These are phyloP conservation scores for Ceuthmochares aereus DNA, from an alignment of 2,113 vertebrate species.

Conservation along the genomic window DNA sequence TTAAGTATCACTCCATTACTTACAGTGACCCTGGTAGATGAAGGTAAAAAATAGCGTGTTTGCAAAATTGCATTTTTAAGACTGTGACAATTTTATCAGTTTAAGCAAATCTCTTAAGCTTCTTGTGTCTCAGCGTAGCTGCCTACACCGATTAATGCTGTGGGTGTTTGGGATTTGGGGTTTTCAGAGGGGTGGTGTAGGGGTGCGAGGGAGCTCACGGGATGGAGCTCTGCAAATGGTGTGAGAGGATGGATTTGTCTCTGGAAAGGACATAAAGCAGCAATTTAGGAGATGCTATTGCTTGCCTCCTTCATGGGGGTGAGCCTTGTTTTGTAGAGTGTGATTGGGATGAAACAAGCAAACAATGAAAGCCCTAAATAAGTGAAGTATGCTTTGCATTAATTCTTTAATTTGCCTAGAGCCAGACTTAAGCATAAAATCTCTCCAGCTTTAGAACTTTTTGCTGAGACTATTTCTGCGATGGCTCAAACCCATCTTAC, in stretches of 20 bases:
- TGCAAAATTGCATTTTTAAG: neutral
- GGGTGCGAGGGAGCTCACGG: neutral
- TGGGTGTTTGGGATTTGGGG: neutral
- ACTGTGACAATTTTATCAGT: neutral
- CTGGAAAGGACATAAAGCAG: neutral
- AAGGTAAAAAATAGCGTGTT: neutral
- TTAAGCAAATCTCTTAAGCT: neutral
- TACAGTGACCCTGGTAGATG: neutral
- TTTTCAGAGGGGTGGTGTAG: neutral
- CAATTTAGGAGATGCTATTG: neutral
- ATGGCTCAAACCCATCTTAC: neutral
- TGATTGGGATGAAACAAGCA: neutral
- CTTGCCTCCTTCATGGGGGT: accelerated
- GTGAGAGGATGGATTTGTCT: neutral
- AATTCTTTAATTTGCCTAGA: neutral
- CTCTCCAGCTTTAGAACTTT: neutral
- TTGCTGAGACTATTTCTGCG: neutral
- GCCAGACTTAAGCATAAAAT: neutral
- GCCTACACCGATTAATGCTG: accelerated
- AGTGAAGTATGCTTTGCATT: neutral
- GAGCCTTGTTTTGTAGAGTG: neutral
- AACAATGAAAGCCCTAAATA: neutral
- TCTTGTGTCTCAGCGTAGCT: neutral
- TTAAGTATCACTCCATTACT: neutral
- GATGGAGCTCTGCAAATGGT: neutral